A percentile compares a stretch with the other conserved stretches of the same genome.
Conservation (phyloP, 2,113 vertebrate species). For the Uropsilus gracilis region DNA sequence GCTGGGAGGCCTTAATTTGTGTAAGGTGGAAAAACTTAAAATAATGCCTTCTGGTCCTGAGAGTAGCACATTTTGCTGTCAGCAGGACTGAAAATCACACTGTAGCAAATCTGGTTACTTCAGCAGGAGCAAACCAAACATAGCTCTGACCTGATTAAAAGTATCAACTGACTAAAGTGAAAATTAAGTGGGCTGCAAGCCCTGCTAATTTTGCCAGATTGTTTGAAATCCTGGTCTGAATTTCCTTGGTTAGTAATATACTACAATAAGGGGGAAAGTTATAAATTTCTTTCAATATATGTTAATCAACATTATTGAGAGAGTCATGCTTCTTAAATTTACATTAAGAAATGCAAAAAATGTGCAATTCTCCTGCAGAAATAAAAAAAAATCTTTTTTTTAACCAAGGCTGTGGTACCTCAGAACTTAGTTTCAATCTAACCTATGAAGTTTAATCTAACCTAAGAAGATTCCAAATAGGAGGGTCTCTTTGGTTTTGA, state of each 20-base stretch:
- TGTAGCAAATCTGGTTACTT: neutral
- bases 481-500: neutral
- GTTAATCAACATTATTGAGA: neutral
- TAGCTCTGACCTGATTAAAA: neutral
- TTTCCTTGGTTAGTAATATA: neutral
- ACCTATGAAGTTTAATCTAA: neutral
- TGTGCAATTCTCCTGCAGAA: neutral
- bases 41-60: neutral
- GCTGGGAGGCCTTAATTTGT: neutral
- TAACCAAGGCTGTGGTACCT: neutral
- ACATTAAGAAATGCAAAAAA: neutral
- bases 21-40: slow-evolving; percentile 6
- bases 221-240: neutral
- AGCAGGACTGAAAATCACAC: neutral
- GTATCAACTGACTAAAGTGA: rapidly evolving
- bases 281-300: neutral
- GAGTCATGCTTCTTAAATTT: neutral
- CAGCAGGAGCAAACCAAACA: neutral
- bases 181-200: too few relatives aligned
- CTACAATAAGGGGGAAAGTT: neutral
- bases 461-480: neutral
- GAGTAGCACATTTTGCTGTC: neutral
- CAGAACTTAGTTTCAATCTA: neutral
- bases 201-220: neutral
- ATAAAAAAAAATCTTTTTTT: neutral